These are phyloP conservation scores for Cerceris ruficornis DNA, from an alignment of 2,888 invertebrate species.

Conservation along the genomic window DNA sequence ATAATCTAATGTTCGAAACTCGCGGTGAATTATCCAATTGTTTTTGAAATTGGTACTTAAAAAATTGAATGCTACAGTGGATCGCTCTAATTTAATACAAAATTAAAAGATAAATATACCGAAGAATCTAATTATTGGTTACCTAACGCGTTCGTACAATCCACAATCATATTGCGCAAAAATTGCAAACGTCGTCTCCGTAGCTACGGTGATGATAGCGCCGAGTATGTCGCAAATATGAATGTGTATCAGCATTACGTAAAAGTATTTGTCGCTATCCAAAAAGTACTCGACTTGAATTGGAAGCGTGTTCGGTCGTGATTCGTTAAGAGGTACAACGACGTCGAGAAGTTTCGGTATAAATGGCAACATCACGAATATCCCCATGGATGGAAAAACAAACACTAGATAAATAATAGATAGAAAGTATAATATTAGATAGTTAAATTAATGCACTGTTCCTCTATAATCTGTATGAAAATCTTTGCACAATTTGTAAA, in stretches of 20 bases:
- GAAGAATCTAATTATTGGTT: no score
- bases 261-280: conserved; percentile 18
- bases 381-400: neutral
- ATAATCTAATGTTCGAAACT: no score
- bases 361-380: neutral
- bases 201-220: neutral
- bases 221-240: neutral
- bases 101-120: no score
- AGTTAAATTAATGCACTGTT: no score
- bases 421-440: no score
- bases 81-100: no score
- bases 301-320: conserved; percentile 1
- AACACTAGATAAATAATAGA: neutral
- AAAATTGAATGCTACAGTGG: no score
- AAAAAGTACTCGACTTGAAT: conserved; percentile 4
- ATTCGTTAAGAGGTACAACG: conserved; percentile 1
- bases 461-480: no score
- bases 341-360: conserved; percentile 9
- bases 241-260: conserved; percentile 7
- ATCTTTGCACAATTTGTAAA: no score
- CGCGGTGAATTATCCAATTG: no score
- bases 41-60: neutral
- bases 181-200: neutral
- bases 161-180: conserved; percentile 19
- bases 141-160: conserved; percentile 31